These are phyloP conservation scores for Larimichthys polyactis DNA, from an alignment of 2,113 vertebrate genomes.

Conservation along the genomic window DNA sequence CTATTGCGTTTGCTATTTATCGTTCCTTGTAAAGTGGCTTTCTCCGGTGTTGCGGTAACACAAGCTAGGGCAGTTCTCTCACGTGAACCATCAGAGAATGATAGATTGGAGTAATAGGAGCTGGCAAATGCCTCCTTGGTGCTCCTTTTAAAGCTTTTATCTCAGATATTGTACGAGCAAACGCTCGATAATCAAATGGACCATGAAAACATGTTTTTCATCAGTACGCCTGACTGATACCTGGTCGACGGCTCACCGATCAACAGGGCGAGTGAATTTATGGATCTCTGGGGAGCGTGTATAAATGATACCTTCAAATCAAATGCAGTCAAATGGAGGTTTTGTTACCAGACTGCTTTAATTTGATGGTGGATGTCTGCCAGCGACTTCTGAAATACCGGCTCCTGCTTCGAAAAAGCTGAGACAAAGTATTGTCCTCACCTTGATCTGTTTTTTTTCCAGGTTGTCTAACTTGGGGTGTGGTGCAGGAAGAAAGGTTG, in stretches of 20 bases:
- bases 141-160: constrained; percentile 80
- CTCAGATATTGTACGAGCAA: constrained; percentile 75
- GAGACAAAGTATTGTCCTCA: constrained; percentile 21
- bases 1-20: constrained; percentile 79
- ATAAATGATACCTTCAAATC: constrained; percentile 27
- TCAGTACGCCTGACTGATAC: constrained; percentile 39
- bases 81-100: constrained; percentile 51
- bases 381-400: neutral
- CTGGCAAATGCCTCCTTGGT: constrained; percentile 68
- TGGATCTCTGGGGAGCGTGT: constrained; percentile 1
- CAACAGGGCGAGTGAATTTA: constrained; percentile 13
- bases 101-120: constrained; percentile 77
- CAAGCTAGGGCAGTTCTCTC: constrained; percentile 72
- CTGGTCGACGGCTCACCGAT: constrained; percentile 13
- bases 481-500: constrained; percentile 10
- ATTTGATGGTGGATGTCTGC: constrained; percentile 20
- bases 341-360: neutral
- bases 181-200: constrained; percentile 66
- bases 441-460: constrained; percentile 14
- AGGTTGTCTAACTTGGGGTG: neutral
- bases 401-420: neutral
- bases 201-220: constrained; percentile 69
- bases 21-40: constrained; percentile 71
- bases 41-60: constrained; percentile 70
- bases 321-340: constrained; percentile 18